phyloP scores from a whole-genome alignment of 1,140 invertebrate species.

The Hypothenemus hampei region DNA sequence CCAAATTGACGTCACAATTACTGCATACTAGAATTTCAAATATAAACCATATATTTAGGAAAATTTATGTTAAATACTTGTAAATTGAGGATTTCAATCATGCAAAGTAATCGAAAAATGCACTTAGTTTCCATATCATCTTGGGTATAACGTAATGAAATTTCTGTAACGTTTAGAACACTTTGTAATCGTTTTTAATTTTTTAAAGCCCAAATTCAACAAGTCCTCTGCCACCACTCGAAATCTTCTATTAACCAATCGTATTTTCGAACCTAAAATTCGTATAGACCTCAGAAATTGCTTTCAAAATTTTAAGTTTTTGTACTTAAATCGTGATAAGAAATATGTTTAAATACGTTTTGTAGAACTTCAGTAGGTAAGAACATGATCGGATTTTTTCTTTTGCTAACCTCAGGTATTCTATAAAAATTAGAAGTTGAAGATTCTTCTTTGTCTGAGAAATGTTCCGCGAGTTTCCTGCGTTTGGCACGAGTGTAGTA shows the following conservation, averaged over 20 bases:
- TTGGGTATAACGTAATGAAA: conserved; percentile 29
- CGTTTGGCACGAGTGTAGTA: conserved; percentile 30
- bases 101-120: conserved; percentile 32
- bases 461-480: conserved; percentile 23
- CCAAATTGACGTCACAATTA: conserved; percentile 36
- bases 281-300: not conserved
- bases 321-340: conserved; percentile 32
- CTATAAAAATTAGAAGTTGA: conserved; percentile 2
- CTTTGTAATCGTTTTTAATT: conserved; percentile 27
- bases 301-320: not conserved
- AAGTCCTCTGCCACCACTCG: conserved; percentile 33
- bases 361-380: conserved; percentile 34
- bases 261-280: conserved; percentile 30
- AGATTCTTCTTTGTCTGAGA: conserved; percentile 13
- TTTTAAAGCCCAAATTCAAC: conserved; percentile 32
- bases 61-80: conserved; percentile 31
- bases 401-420: conserved; percentile 16
- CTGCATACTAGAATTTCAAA: conserved; percentile 28
- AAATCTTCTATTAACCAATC: conserved; percentile 37
- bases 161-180: conserved; percentile 24
- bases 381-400: conserved; percentile 36
- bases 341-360: conserved; percentile 32
- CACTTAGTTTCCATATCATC: conserved; percentile 38
- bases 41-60: not conserved
- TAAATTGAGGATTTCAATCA: conserved; percentile 36